Percentiles rank a stretch among this genome's conserved stretches.
These are phyloP conservation scores for Neogale vison DNA, from an alignment of 2,113 vertebrate genomes.

Conservation along the genomic window DNA sequence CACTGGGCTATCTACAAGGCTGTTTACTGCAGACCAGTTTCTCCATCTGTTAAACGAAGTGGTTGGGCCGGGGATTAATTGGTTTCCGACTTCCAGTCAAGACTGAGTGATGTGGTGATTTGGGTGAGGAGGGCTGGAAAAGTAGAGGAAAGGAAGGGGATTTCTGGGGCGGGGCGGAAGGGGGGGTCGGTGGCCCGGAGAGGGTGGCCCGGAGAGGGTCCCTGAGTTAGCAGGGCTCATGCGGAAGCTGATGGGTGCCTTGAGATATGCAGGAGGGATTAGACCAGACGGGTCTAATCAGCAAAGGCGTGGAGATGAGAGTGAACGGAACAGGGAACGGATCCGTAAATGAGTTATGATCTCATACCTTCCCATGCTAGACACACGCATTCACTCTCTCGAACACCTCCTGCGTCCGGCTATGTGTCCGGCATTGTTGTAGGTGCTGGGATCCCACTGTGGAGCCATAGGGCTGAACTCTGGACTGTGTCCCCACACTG, in stretches of 20 bases:
- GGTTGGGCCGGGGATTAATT: background rate
- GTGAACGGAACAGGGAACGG: background rate
- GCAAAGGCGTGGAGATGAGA: background rate
- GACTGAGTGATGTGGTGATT: background rate
- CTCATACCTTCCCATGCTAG: background rate
- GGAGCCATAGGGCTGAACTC: background rate
- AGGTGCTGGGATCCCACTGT: background rate
- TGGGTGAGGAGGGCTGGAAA: background rate
- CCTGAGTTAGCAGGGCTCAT: background rate
- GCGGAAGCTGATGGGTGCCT: background rate
- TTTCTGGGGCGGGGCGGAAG: too few relatives aligned
- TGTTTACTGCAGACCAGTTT: background rate
- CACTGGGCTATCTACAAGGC: background rate
- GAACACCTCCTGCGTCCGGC: background rate
- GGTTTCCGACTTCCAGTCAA: background rate
- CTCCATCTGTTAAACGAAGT: conserved; percentile 29
- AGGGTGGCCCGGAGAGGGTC: too few relatives aligned
- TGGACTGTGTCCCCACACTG: background rate
- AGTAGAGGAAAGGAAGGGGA: background rate
- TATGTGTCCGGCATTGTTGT: background rate
- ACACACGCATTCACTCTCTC: background rate
- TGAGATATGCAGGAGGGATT: background rate
- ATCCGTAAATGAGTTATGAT: background rate
- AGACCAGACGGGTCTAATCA: background rate
- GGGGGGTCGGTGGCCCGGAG: background rate